Evolutionary conservation across 2,888 invertebrate species (phyloP).

Genomic region (Piscicola geometra): DNA sequence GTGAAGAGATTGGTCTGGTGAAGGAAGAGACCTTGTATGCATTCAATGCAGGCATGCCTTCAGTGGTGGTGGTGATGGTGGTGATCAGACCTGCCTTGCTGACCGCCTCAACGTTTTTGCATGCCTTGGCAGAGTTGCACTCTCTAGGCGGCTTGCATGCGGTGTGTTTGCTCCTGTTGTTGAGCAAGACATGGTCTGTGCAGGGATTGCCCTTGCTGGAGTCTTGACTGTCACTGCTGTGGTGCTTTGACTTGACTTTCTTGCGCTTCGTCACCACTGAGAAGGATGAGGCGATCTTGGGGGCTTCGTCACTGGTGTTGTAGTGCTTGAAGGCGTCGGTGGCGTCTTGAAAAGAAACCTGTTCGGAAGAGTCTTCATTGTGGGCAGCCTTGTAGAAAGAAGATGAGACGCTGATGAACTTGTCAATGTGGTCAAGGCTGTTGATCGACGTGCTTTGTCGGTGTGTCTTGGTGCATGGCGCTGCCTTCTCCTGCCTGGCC

Average conservation of each 20-base stretch:
- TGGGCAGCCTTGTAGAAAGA: neutral
- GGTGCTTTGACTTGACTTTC: conserved; percentile 15
- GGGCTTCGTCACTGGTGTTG: neutral
- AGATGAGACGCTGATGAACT: neutral
- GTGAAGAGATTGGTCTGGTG: neutral
- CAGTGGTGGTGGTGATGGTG: too few species aligned
- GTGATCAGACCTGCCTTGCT: neutral
- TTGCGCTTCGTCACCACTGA: conserved; percentile 17
- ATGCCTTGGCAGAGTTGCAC: neutral
- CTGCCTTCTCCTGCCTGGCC: too few species aligned
- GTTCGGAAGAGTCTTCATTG: neutral
- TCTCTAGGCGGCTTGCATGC: neutral
- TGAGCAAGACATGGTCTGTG: too few species aligned
- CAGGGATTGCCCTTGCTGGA: neutral
- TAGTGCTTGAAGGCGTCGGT: neutral
- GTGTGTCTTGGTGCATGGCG: too few species aligned
- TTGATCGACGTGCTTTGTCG: too few species aligned
- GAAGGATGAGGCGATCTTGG: neutral
- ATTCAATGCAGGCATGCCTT: neutral
- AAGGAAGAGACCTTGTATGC: neutral
- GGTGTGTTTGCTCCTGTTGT: neutral
- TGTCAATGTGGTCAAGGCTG: conserved; percentile 4
- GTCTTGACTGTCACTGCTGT: neutral
- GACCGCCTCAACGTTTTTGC: neutral
- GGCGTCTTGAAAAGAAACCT: too few species aligned